Evolutionary conservation across 2,888 invertebrate species (phyloP).

Genomic region (Pollenia griseotomentosa): DNA sequence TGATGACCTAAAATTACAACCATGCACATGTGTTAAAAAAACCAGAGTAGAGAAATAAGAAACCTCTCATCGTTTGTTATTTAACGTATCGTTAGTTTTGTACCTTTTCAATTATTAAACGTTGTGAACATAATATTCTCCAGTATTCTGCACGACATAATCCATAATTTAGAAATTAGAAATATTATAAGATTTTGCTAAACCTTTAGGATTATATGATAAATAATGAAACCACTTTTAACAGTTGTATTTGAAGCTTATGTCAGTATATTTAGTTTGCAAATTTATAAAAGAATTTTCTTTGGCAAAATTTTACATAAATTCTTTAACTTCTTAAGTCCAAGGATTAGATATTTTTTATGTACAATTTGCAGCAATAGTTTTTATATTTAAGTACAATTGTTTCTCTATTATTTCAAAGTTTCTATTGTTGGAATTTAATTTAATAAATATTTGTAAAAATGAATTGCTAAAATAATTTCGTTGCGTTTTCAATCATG

Average conservation of each 20-base stretch:
- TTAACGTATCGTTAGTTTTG: no score
- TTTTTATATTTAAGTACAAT: not conserved
- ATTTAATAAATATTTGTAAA: conserved; percentile 1
- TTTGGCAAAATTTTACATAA: not conserved
- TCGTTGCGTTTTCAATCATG: conserved; percentile 8
- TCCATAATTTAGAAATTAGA: not conserved
- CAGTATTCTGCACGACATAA: no score
- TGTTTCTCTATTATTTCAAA: not conserved
- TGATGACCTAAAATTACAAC: no score
- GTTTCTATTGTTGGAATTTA: not conserved
- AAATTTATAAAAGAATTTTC: not conserved
- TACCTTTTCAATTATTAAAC: no score
- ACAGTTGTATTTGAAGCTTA: not conserved
- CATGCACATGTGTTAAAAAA: no score
- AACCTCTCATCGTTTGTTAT: no score
- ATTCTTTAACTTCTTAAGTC: not conserved
- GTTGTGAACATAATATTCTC: no score
- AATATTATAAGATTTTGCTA: not conserved
- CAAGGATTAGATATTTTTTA: not conserved
- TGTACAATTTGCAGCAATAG: not conserved
- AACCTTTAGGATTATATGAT: not conserved
- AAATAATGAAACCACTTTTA: not conserved
- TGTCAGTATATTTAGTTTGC: not conserved
- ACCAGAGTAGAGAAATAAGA: no score
- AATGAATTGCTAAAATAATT: not conserved